phyloP scores from a whole-genome alignment of 2,888 invertebrate species.

The Coelinius sp. region DNA sequence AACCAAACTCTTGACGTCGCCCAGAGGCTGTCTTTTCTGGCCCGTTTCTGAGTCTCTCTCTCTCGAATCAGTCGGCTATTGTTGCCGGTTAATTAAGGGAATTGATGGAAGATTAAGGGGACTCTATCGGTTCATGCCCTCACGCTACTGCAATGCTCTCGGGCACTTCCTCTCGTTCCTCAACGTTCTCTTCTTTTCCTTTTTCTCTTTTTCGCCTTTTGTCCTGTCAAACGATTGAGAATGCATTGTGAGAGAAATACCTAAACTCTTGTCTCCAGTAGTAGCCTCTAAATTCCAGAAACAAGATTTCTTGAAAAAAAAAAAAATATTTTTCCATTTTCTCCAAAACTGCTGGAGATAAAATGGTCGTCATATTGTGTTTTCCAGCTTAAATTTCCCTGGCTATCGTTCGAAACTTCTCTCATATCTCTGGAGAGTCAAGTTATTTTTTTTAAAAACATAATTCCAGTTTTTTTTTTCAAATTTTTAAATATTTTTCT shows the following conservation, averaged over 20 bases:
- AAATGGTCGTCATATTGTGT: too few species aligned
- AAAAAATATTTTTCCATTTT: too few species aligned
- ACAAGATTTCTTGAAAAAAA: too few species aligned
- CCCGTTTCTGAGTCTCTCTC: conserved; percentile 1
- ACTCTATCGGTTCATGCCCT: conserved; percentile 14
- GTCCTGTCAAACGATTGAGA: neutral
- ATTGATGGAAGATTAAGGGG: conserved; percentile 62
- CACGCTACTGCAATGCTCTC: conserved; percentile 25
- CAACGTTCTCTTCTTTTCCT: neutral
- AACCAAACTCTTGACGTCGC: conserved; percentile 22
- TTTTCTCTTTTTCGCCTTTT: neutral
- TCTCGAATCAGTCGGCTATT: conserved; percentile 47
- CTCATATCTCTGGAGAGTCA: too few species aligned
- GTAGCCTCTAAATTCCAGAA: too few species aligned
- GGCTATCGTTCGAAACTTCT: too few species aligned
- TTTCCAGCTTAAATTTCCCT: too few species aligned
- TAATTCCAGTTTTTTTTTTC: too few species aligned
- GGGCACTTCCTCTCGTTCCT: neutral
- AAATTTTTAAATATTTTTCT: too few species aligned
- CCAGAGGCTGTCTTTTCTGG: conserved; percentile 25
- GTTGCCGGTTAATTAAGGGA: conserved; percentile 63
- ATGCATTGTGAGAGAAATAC: neutral
- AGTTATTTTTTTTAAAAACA: too few species aligned
- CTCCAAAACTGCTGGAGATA: too few species aligned
- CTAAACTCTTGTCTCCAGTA: neutral